These are phyloP conservation scores for Heliconius ethilla DNA, from an alignment of 2,888 invertebrate species.

Conservation along the genomic window DNA sequence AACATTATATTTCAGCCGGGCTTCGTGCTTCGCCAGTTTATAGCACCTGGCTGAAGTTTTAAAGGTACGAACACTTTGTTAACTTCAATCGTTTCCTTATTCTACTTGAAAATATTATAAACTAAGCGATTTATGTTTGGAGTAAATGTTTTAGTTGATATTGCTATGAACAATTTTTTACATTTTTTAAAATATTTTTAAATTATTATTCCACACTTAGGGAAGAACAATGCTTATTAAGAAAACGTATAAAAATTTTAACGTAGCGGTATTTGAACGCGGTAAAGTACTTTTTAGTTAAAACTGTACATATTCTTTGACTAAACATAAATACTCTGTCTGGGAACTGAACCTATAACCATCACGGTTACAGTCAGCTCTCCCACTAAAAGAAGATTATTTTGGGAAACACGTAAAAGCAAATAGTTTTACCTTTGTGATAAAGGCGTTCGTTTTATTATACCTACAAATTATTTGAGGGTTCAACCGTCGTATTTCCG, in stretches of 20 bases:
- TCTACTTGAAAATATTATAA: conserved; percentile 12
- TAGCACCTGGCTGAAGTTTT: conserved; percentile 22
- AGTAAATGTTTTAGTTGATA: background rate
- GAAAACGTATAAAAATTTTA: too few species aligned
- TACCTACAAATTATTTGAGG: background rate
- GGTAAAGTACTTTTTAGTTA: background rate
- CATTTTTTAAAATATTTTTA: background rate
- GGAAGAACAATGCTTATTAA: too few species aligned
- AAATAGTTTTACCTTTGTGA: conserved; percentile 5
- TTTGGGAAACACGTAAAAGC: background rate
- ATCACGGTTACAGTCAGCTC: too few species aligned
- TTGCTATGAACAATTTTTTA: background rate
- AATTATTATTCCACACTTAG: too few species aligned
- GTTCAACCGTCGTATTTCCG: conserved; percentile 1
- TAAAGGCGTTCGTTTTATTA: conserved; percentile 15
- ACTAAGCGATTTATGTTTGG: background rate
- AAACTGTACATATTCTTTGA: background rate
- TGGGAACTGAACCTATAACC: too few species aligned
- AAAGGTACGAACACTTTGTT: conserved; percentile 20
- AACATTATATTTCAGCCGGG: conserved; percentile 17
- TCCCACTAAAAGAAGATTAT: too few species aligned
- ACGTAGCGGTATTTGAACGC: too few species aligned
- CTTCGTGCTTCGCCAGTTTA: conserved; percentile 20
- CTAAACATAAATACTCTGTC: background rate
- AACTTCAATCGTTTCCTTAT: conserved; percentile 1